Percentiles rank a stretch among this genome's conserved stretches.
Conservation (phyloP, 2,797 vertebrate species). For the Triplophysa yarkandensis region DNA sequence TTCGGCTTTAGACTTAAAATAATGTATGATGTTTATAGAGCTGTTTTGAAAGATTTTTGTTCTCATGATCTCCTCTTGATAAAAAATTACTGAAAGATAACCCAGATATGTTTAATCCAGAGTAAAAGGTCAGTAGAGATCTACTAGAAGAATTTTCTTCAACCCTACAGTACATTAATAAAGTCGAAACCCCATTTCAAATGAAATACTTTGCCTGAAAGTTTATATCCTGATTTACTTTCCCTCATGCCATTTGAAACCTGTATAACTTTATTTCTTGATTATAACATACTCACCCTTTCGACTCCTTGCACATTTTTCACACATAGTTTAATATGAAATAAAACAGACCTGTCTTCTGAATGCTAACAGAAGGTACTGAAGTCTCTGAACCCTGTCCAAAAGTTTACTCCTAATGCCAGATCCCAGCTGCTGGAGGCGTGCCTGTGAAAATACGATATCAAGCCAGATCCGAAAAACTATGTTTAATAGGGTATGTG, state of each 20-base stretch:
- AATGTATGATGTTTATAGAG: too few relatives aligned
- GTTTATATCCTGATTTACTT: not conserved
- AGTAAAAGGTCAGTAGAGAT: not conserved
- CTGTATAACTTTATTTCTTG: not conserved
- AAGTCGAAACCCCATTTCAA: not conserved
- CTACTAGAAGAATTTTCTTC: not conserved
- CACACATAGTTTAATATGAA: not conserved
- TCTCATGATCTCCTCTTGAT: not conserved
- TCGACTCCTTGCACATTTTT: not conserved
- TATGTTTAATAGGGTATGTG: slow-evolving; percentile 1
- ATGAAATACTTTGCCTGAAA: not conserved
- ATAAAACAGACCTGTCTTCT: slow-evolving; percentile 69
- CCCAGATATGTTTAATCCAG: not conserved
- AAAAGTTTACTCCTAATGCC: slow-evolving; percentile 69
- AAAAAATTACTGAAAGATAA: not conserved
- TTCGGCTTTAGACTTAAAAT: not conserved
- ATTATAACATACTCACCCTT: not conserved
- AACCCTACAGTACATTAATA: not conserved
- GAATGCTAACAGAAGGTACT: slow-evolving; percentile 69
- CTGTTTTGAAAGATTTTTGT: not conserved
- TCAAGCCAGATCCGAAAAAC: slow-evolving; percentile 4
- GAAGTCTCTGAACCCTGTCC: slow-evolving; percentile 73
- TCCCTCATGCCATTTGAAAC: not conserved
- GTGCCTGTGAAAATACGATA: slow-evolving; percentile 65
- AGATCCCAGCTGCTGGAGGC: slow-evolving; percentile 67